Conservation (phyloP, 1,140 invertebrate genomes). For the Euura lappo region DNA sequence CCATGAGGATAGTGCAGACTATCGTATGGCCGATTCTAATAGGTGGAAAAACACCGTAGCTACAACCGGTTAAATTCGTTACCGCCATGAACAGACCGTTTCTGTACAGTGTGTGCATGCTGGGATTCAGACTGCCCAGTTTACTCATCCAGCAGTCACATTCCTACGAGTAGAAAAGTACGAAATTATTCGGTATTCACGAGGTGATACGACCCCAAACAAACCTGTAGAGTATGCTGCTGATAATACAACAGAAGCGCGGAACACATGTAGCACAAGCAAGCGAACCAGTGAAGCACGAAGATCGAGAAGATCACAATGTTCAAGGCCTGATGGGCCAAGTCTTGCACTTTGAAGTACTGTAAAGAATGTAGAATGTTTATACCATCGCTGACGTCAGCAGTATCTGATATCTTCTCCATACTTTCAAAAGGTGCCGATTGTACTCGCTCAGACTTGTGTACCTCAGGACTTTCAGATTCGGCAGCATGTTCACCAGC, state of each 20-base stretch:
- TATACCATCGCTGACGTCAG: constrained; percentile 1
- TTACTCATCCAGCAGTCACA: constrained; percentile 43
- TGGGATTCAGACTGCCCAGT: constrained; percentile 16
- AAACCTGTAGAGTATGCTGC: constrained; percentile 25
- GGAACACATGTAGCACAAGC: constrained; percentile 46
- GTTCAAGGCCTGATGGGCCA: constrained; percentile 38
- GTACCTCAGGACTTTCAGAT: constrained; percentile 47
- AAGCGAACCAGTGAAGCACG: constrained; percentile 51
- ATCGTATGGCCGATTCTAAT: constrained; percentile 32
- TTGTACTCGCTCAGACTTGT: constrained; percentile 37
- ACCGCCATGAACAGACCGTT: constrained; percentile 48
- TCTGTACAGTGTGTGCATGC: constrained; percentile 33
- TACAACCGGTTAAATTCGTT: constrained; percentile 46
- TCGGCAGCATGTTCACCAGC: constrained; percentile 47
- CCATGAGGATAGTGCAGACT: constrained; percentile 45
- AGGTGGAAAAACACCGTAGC: constrained; percentile 42
- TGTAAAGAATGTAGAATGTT: constrained; percentile 28
- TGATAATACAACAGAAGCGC: constrained; percentile 37
- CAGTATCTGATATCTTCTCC: constrained; percentile 9
- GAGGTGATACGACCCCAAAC: background rate
- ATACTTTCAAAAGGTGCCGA: constrained; percentile 45
- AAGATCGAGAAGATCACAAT: constrained; percentile 43
- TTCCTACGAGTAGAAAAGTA: constrained; percentile 31
- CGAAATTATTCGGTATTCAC: background rate
- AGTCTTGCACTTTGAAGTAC: constrained; percentile 41